Percentiles rank a stretch among this genome's conserved stretches.
Evolutionary conservation across 2,888 invertebrate genomes (phyloP).

Genomic region (Mesochorus sp.): DNA sequence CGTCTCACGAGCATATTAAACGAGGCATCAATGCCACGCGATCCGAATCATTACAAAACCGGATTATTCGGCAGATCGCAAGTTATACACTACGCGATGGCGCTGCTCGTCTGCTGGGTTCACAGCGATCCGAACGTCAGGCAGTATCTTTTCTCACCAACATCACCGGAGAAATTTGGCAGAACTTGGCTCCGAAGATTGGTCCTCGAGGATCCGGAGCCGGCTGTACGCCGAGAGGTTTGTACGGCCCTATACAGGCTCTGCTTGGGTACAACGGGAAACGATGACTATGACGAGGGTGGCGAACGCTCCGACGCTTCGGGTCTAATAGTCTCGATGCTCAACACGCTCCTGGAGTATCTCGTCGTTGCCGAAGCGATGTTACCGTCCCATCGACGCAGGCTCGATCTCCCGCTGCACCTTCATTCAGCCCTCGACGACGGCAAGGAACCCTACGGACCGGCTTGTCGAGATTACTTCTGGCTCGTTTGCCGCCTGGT

Average conservation of each 20-base stretch:
- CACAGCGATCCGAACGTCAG: conserved; percentile 92
- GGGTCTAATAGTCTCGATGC: conserved; percentile 89
- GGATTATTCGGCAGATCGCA: conserved; percentile 97
- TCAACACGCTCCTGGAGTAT: conserved; percentile 91
- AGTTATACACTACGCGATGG: conserved; percentile 94
- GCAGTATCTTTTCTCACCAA: conserved; percentile 89
- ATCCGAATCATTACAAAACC: conserved; percentile 93
- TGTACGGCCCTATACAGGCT: conserved; percentile 96
- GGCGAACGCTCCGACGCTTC: conserved; percentile 66
- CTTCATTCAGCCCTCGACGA: conserved; percentile 87
- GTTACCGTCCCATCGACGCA: conserved; percentile 84
- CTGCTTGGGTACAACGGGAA: conserved; percentile 87
- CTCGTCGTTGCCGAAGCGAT: conserved; percentile 93
- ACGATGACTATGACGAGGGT: conserved; percentile 79
- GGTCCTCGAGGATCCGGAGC: conserved; percentile 96
- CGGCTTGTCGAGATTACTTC: conserved; percentile 97
- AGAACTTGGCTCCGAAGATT: conserved; percentile 91
- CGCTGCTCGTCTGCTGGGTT: conserved; percentile 95
- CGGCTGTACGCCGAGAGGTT: conserved; percentile 94
- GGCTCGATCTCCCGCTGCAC: conserved; percentile 79
- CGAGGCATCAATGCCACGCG: conserved; percentile 91
- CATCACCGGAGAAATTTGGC: conserved; percentile 88
- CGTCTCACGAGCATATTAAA: conserved; percentile 93
- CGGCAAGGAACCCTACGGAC: conserved; percentile 97
- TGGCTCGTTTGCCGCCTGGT: conserved; percentile 95